Base-by-base conservation (phyloP, 1,140 invertebrate species). In the Ooceraea biroi region DNA sequence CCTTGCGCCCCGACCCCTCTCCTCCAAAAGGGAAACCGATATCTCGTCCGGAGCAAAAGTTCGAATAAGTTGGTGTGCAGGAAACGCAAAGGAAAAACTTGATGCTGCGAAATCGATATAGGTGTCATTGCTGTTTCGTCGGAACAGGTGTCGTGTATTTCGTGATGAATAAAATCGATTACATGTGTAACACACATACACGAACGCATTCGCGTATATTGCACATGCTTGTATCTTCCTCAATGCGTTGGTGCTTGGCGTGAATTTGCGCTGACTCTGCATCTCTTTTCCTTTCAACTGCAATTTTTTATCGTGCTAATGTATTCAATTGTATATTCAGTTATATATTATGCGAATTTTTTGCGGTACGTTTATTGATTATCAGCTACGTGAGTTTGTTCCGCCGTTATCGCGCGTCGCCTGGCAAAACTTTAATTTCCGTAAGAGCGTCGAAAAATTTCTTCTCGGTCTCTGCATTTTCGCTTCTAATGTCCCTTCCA, bases 341-440 rank as follows among this genome's bases (percentile, higher is more conserved):
- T 52, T 66, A 58, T 25, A 19, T 41, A 11, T 27, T 68, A 1
- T 52, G 25, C 36, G 44, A 65, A 57, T 71, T 52, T 44, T 57
- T 25, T 7, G 50, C 19, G 36, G 57, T 46, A 71, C 25, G 65
- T 71, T 50, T 69, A 57, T 71, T 69, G 22, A 71, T n/a, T n/a
- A 71, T 80, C 57, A 69, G 65, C 36, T 4, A 19, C 1, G 76
- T 11, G 22, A 57, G 76, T 71, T 58, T 57, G 57, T 57, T 55
- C 50, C 22, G 14, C 30, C n/a, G n/a, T 71, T 80, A 80, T 78
- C 36, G 36, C 14, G 22, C 65, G 36, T n/a, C n/a, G 41, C 22
- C 65, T 71, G 76, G 57, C 76, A 71, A 80, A 80, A 71, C 50
- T 71, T 80, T 80, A 69, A 80, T 80, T 80, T 80, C 65, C 52